Evolutionary conservation across 2,888 invertebrate genomes (phyloP), one percentile per base, ranked within the genome.

Genomic region (Limnephilus marmoratus): DNA sequence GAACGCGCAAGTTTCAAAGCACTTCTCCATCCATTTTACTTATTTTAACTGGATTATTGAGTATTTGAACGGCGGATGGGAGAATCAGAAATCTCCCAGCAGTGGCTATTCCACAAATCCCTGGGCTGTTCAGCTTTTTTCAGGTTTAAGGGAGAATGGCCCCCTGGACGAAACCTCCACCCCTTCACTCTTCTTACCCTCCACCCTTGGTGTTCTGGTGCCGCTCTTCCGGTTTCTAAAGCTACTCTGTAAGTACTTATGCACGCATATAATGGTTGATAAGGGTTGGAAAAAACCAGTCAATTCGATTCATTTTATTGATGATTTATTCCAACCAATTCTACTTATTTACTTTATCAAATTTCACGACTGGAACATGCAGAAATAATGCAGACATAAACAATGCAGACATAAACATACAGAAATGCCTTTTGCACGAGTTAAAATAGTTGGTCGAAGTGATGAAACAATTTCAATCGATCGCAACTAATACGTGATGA

Each of bases 181-280:
- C 80, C 82, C 24, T 82, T 12, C 34, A 34, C 31, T 29, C 31
- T 29, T 31, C 15, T 41, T 15, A 15, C 49, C 82, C 5, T 82
- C 13, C 15, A 34, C 34, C 34, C 31, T 29, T 31, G 5, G 68
- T 37, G 31, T 80, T 80, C 37, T 34, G 88, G 31, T 80, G 49
- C 86, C 86, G 83, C 49, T 31, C 80, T 80, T 88, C 88, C 88
- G 88, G 68, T 80, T 68, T 15, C 37, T 37, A 15, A 34, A 34
- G 13, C 34, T 31, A 68, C n/a, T 53, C 18, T 18, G 5, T 18
- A 53, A 18, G 18, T 18, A 82, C 24, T 12, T 31, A 34, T 18
- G 31, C 15, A 34, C 34, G 31, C 15, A 34, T 34, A 3, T 31
- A 13, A 82, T 34, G 34, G 34, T 82, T 82, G 82, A 15, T 31